Percentiles rank a stretch among this genome's conserved stretches.
These are phyloP conservation scores for Stenurella melanura DNA, from an alignment of 2,888 invertebrate species.

Conservation along the genomic window DNA sequence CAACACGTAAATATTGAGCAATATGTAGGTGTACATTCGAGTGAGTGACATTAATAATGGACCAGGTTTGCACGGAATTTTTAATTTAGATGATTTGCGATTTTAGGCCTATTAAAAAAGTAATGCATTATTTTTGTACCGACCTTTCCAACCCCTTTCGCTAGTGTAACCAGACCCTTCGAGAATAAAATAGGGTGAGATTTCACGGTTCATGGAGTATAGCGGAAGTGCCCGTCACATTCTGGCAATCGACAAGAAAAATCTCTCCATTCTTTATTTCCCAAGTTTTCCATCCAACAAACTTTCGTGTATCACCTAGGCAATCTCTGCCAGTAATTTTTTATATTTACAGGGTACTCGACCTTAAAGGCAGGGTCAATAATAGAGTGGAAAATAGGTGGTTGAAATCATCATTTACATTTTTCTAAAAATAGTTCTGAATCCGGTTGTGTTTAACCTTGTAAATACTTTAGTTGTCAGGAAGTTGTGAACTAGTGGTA, in stretches of 20 bases:
- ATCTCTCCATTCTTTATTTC: constrained; percentile 1
- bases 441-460: too few species aligned
- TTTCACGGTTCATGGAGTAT: neutral
- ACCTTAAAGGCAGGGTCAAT: neutral
- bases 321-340: neutral
- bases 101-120: neutral
- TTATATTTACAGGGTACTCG: neutral
- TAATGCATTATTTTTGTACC: neutral
- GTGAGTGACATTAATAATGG: too few species aligned
- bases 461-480: too few species aligned
- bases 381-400: neutral
- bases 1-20: too few species aligned
- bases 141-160: neutral
- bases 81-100: neutral
- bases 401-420: too few species aligned
- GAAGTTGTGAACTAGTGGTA: too few species aligned
- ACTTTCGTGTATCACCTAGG: constrained; percentile 3
- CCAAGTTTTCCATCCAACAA: constrained; percentile 1
- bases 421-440: too few species aligned
- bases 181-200: neutral
- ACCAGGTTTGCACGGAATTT: too few species aligned
- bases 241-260: constrained; percentile 3
- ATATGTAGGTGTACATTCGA: too few species aligned
- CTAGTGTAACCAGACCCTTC: neutral
- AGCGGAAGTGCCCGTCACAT: neutral